Base-by-base conservation (phyloP, 2,888 invertebrate species). In the Pedicia rivosa region DNA sequence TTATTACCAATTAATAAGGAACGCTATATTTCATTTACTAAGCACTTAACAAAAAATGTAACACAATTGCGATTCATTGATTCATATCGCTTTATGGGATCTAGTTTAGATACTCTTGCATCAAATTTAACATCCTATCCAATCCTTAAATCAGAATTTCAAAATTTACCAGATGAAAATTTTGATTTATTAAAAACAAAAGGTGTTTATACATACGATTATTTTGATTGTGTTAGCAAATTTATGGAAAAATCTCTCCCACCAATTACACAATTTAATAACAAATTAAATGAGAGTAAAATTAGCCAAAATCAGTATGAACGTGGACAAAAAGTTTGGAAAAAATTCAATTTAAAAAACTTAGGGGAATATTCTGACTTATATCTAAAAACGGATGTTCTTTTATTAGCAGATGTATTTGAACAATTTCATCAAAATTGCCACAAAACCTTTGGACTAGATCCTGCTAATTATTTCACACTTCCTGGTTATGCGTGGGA, bases 1-100 rank as follows among this genome's bases (percentile, higher is more conserved):
- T 26, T 41, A 2, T 37, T 45, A n/a, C 34, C 43, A 3, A 33
- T 37, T 10, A 40, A 32, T 4, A 28, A 30, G 13, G 42, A 45
- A 35, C 38, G 31, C 24, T 43, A 35, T 26, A 40, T 38, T 19
- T 40, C 39, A 19, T 41, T 42, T 35, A 34, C 36, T 26, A 40
- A 29, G 13, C 30, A 38, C 8, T n/a, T 39, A 43, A 3, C 13
- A 31, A 19, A 26, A 24, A 31, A 16, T n/a, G 25, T 33, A 10
- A 33, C 35, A 5, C 20, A 35, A 9, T 17, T 40, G 5, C 28
- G 39, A 22, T 41, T 41, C 25, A 20, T 43, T 9, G 43, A 43
- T 22, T 38, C 35, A 6, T 40, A 19, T 12, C 13, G 37, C 14
- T 44, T 41, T 16, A 30, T 43, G 35, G 26, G 14, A 5, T 10